Evolutionary conservation across 1,140 invertebrate genomes (phyloP).

Genomic region (Drosophila littoralis): DNA sequence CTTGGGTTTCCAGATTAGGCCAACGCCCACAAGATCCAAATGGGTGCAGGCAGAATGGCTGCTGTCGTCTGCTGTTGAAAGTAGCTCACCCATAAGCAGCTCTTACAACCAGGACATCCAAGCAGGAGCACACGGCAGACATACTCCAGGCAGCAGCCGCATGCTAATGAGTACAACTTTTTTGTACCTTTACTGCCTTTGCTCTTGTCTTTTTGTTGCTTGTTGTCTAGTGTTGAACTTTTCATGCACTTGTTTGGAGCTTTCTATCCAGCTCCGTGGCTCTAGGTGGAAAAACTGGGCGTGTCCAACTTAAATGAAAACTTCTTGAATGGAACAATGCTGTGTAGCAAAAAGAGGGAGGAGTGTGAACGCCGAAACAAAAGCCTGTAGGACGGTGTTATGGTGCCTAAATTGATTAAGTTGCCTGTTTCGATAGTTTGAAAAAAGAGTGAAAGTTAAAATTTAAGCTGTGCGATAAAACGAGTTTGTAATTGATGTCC

Average conservation of each 20-base stretch:
- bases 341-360: conserved; percentile 3
- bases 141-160: conserved; percentile 43
- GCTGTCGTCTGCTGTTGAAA: conserved; percentile 64
- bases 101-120: conserved; percentile 31
- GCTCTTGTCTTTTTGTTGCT: conserved; percentile 20
- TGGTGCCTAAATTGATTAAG: conserved; percentile 53
- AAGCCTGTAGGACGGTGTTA: conserved; percentile 17
- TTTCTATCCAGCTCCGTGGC: conserved; percentile 27
- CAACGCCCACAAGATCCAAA: conserved; percentile 19
- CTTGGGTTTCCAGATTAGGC: conserved; percentile 31
- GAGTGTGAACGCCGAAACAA: conserved; percentile 5
- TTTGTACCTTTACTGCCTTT: conserved; percentile 28
- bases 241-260: conserved; percentile 40
- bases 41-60: conserved; percentile 13
- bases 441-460: background rate
- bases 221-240: conserved; percentile 60
- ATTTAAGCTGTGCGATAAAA: conserved; percentile 1
- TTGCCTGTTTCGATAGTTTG: conserved; percentile 18
- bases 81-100: conserved; percentile 64
- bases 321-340: conserved; percentile 46
- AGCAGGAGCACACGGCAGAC: conserved; percentile 5
- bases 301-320: conserved; percentile 61
- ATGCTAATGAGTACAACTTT: conserved; percentile 77
- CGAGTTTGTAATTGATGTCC: background rate
- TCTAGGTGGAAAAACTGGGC: conserved; percentile 2